Percentiles rank a stretch among this genome's conserved stretches.
phyloP scores from a whole-genome alignment of 2,797 vertebrate genomes.

The Crax fasciolata region DNA sequence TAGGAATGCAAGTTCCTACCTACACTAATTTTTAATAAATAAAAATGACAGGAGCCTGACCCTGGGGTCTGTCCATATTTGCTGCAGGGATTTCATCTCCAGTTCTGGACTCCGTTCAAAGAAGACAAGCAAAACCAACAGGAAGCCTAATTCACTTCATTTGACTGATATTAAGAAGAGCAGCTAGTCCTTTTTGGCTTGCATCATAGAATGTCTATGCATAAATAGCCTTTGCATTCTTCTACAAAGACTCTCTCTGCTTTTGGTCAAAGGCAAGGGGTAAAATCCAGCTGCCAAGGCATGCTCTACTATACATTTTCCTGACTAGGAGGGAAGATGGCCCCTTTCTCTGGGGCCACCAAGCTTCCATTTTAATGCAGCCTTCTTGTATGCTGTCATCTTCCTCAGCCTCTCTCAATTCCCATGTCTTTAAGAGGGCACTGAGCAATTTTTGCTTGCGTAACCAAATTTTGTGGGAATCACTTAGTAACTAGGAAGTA shows the following conservation, averaged over 20 bases:
- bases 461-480: background rate
- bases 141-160: slow-evolving; percentile 8
- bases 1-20: background rate
- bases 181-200: background rate
- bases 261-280: background rate
- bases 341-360: background rate
- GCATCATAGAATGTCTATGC: background rate
- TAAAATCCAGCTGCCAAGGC: background rate
- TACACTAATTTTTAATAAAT: background rate
- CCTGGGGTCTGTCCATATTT: background rate
- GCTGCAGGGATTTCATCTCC: background rate
- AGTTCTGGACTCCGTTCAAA: background rate
- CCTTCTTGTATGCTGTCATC: background rate
- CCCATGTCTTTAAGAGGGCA: background rate
- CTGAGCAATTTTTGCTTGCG: background rate
- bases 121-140: slow-evolving; percentile 12
- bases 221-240: background rate
- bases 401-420: background rate
- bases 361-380: background rate
- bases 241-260: background rate
- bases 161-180: slow-evolving; percentile 10
- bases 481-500: background rate
- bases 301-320: background rate
- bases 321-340: background rate
- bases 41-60: background rate